phyloP scores from a whole-genome alignment of 2,888 invertebrate genomes.

The Phrixothrix hirtus region DNA sequence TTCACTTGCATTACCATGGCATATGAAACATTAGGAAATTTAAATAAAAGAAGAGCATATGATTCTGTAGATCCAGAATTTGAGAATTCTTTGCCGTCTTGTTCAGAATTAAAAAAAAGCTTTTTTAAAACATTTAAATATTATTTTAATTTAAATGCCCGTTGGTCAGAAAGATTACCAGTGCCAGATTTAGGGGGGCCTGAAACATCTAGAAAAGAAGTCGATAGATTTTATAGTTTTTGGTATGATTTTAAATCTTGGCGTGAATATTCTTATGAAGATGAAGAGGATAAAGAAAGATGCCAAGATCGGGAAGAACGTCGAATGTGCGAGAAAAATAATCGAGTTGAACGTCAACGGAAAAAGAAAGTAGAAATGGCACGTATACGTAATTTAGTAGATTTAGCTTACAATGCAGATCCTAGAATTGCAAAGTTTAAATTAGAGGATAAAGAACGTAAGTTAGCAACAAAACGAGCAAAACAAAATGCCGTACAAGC shows the following conservation, averaged over 20 bases:
- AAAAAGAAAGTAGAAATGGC: constrained; percentile 97
- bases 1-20: constrained; percentile 99
- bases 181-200: constrained; percentile 81
- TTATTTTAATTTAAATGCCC: constrained; percentile 75
- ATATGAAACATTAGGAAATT: constrained; percentile 86
- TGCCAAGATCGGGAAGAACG: constrained; percentile 96
- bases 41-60: constrained; percentile 82
- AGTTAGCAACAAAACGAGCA: constrained; percentile 85
- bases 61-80: constrained; percentile 97
- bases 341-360: constrained; percentile 88
- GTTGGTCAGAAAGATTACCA: constrained; percentile 89
- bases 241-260: constrained; percentile 99
- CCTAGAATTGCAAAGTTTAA: constrained; percentile 91
- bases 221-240: constrained; percentile 94
- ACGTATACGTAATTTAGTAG: constrained; percentile 87
- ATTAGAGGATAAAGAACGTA: constrained; percentile 90
- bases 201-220: constrained; percentile 78
- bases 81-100: constrained; percentile 83
- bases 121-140: constrained; percentile 72
- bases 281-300: constrained; percentile 98
- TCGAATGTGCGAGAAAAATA: constrained; percentile 96
- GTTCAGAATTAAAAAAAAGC: constrained; percentile 75
- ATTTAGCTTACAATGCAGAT: constrained; percentile 91
- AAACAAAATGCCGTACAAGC: constrained; percentile 82
- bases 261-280: constrained; percentile 98